Evolutionary conservation across 2,797 vertebrate genomes (phyloP).

Genomic region (Gouania willdenowi): DNA sequence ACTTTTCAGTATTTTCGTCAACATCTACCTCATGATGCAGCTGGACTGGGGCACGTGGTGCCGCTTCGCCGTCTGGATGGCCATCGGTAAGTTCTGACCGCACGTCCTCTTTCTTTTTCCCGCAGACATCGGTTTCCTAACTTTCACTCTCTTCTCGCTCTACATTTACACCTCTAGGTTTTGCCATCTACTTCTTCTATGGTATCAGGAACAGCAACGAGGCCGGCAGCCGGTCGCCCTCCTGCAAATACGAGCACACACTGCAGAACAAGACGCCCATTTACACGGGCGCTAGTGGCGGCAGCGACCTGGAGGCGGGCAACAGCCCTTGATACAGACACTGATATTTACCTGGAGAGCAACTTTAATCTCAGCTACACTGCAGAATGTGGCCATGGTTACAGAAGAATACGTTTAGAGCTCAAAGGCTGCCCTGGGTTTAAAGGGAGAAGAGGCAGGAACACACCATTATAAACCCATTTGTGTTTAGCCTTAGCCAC

Average conservation of each 20-base stretch:
- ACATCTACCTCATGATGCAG: constrained; percentile 97
- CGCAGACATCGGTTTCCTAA: neutral
- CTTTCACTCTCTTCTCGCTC: neutral
- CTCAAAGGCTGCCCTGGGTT: constrained; percentile 19
- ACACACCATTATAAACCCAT: constrained; percentile 23
- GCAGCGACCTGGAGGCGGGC: constrained; percentile 64
- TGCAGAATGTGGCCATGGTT: too few species aligned
- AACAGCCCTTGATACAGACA: constrained; percentile 58
- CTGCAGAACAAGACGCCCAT: constrained; percentile 67
- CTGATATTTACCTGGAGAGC: too few species aligned
- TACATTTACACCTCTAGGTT: too few species aligned
- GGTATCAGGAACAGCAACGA: constrained; percentile 88
- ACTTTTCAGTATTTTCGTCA: constrained; percentile 89
- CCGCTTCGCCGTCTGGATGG: constrained; percentile 88
- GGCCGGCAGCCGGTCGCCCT: constrained; percentile 44
- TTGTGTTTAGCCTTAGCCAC: constrained; percentile 29
- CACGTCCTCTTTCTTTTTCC: neutral
- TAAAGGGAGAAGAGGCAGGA: constrained; percentile 31
- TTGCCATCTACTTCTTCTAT: constrained; percentile 88
- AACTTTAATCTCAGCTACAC: too few species aligned
- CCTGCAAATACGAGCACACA: constrained; percentile 52
- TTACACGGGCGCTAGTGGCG: constrained; percentile 49
- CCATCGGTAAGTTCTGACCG: constrained; percentile 68
- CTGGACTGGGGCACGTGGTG: constrained; percentile 84
- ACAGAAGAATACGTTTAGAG: too few species aligned